A percentile compares a stretch with the other conserved stretches of the same genome.
Evolutionary conservation across 1,140 invertebrate species (phyloP).

Genomic region (Aphidius gifuensis): DNA sequence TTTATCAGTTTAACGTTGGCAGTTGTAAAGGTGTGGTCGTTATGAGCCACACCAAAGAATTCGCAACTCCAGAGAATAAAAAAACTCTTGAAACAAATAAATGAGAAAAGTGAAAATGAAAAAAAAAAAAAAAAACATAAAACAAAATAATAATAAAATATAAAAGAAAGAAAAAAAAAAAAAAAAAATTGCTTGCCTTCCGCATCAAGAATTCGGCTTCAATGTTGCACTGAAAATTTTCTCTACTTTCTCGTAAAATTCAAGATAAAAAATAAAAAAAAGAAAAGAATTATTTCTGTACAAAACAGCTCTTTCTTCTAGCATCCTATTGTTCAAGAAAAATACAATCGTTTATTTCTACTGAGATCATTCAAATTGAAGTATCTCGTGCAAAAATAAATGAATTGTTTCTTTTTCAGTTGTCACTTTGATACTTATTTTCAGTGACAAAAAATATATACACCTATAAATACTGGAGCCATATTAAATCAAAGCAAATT

Average conservation of each 20-base stretch:
- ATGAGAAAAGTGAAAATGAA: conserved; percentile 3
- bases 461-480: too few relatives aligned
- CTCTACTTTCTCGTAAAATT: background rate
- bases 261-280: background rate
- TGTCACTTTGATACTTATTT: background rate
- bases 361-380: conserved; percentile 17
- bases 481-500: too few relatives aligned
- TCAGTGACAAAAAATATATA: background rate
- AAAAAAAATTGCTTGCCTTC: conserved; percentile 9
- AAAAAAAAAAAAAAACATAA: conserved; percentile 7
- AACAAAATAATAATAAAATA: conserved; percentile 3
- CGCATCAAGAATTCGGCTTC: conserved; percentile 17
- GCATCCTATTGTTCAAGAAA: conserved; percentile 16
- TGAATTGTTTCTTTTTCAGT: background rate
- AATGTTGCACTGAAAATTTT: conserved; percentile 13
- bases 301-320: conserved; percentile 16
- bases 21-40: too few relatives aligned
- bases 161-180: background rate
- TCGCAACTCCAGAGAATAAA: too few relatives aligned
- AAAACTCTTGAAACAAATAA: conserved; percentile 3
- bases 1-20: too few relatives aligned
- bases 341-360: conserved; percentile 13
- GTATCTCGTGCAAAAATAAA: conserved; percentile 2
- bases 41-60: too few relatives aligned
- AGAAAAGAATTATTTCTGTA: conserved; percentile 13